Evolutionary conservation across 2,888 invertebrate genomes (phyloP).

Genomic region (Cybosia mesomella): DNA sequence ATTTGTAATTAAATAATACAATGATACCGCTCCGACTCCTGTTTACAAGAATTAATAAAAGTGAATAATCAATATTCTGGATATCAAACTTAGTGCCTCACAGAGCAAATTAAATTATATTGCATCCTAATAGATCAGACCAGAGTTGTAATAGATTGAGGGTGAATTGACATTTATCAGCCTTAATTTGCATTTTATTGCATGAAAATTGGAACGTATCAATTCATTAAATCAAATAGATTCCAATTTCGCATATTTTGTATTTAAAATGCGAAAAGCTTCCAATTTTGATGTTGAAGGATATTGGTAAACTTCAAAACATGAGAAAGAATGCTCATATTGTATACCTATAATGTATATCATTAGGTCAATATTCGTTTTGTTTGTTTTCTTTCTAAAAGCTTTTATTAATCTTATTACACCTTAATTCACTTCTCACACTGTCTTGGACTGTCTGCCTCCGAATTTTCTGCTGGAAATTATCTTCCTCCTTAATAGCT

Average conservation of each 20-base stretch:
- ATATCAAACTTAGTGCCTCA: background rate
- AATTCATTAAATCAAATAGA: background rate
- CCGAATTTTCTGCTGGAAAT: too few species aligned
- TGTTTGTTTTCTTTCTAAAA: too few species aligned
- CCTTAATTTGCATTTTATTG: background rate
- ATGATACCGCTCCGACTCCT: background rate
- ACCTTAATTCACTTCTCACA: too few species aligned
- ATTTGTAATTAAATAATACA: background rate
- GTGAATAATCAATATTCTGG: too few species aligned
- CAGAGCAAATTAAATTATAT: background rate
- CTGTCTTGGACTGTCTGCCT: too few species aligned
- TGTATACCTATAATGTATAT: too few species aligned
- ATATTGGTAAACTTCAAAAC: too few species aligned
- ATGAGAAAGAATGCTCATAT: too few species aligned
- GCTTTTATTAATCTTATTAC: too few species aligned
- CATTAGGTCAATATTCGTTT: too few species aligned
- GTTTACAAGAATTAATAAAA: background rate
- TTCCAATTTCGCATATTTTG: background rate
- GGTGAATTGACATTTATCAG: background rate
- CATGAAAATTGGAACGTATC: background rate
- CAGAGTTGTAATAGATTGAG: background rate
- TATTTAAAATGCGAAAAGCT: background rate
- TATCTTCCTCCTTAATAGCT: too few species aligned
- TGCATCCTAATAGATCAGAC: background rate
- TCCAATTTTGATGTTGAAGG: background rate